Evolutionary conservation across 2,113 vertebrate genomes (phyloP), one percentile per base, ranked within the genome.

Genomic region (Paraplagusia blochii): DNA sequence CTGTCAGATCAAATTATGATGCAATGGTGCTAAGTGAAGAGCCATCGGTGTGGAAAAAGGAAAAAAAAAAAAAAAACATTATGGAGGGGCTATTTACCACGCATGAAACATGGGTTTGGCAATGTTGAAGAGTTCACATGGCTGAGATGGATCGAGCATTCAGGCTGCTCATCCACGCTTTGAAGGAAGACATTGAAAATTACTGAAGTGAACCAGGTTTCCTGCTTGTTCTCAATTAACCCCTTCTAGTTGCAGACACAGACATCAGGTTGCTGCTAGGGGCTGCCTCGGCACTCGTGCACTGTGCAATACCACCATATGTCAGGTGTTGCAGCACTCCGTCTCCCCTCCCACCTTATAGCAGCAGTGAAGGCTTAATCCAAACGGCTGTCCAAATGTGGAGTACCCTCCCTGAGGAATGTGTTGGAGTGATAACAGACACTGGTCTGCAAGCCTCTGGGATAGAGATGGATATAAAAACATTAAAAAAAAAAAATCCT

Each of bases 331-430:
- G 53, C 47, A 44, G 49, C 55, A 4, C 63, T 66, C 33, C n/a
- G 7, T 73, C 75, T 75, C 77, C 73, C 54, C 39, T 39, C 72
- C 53, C 55, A 63, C 71, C 71, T 72, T 46, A 9, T 64, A 53
- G 4, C 55, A 64, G 60, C 73, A 64, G 55, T 74, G 74, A 74
- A 80, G 61, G 61, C 63, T 80, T 82, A 80, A 83, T 81, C 83
- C 80, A 60, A 77, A 73, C 59, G 56, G 78, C 73, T 65, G 76
- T 74, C 83, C 71, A 44, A 69, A 74, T 53, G 29, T 14, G 67
- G 66, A 76, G 66, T 52, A 50, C 51, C 67, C 49, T 73, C 76
- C 58, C 15, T 57, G 78, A 73, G 79, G 78, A 80, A 77, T 85
- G 83, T 80, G 66, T 56, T 44, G 66, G 54, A 53, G 62, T 64